Evolutionary conservation across 2,888 invertebrate genomes (phyloP).

Genomic region (Chesias legatella): DNA sequence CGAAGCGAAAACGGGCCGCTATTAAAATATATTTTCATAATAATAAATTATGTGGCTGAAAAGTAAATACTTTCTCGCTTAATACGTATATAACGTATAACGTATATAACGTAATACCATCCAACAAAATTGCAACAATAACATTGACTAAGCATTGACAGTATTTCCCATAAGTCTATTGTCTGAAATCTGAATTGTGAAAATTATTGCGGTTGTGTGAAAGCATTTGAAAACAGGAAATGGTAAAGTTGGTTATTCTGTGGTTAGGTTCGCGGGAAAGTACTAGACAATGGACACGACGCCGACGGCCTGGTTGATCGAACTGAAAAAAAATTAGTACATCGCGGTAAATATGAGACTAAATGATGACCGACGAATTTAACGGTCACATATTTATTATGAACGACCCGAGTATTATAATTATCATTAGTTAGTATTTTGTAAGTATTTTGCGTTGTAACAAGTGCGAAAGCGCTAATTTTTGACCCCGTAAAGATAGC

Average conservation of each 20-base stretch:
- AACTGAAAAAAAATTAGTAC: not conserved
- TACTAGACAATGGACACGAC: not conserved
- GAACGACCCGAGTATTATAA: no score
- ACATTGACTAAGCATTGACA: conserved; percentile 6
- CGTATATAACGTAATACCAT: not conserved
- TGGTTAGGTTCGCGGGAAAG: conserved; percentile 1
- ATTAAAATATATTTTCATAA: no score
- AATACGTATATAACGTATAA: no score
- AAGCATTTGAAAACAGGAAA: not conserved
- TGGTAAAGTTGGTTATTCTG: not conserved
- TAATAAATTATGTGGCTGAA: no score
- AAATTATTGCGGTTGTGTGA: conserved; percentile 12
- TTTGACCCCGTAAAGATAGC: no score
- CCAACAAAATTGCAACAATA: conserved; percentile 4
- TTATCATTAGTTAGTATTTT: no score
- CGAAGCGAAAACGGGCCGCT: no score
- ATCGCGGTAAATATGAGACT: not conserved
- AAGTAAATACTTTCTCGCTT: no score
- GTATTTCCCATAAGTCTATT: conserved; percentile 4
- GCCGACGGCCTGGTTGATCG: not conserved
- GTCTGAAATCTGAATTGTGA: conserved; percentile 12
- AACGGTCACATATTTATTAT: no score
- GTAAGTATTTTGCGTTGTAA: no score
- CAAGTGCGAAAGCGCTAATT: no score
- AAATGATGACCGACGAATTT: no score